Evolutionary conservation across 2,113 vertebrate species (phyloP).

Genomic region (Merops nubicus): DNA sequence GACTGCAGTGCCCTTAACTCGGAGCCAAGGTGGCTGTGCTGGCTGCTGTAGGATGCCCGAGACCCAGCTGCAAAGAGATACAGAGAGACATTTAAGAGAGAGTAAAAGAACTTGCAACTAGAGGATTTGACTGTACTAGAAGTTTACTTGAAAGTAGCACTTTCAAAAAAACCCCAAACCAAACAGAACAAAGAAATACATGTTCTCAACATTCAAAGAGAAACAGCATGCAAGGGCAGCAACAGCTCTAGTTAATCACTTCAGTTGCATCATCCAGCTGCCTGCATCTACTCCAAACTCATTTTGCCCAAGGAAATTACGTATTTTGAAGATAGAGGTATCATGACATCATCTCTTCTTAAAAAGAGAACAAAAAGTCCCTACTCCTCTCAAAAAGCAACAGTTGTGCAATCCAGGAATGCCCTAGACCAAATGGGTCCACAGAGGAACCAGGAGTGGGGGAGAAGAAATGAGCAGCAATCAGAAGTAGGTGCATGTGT

Average conservation of each 20-base stretch:
- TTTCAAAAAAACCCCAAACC: background rate
- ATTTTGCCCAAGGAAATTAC: background rate
- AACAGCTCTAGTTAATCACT: background rate
- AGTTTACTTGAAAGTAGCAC: background rate
- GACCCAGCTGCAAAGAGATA: constrained; percentile 82
- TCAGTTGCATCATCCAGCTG: constrained; percentile 14
- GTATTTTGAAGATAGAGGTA: background rate
- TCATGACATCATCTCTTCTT: background rate
- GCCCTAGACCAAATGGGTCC: background rate
- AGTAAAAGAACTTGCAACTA: background rate
- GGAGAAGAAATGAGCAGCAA: background rate
- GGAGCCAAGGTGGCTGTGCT: constrained; percentile 93
- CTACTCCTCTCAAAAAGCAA: accelerated
- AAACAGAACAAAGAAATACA: background rate
- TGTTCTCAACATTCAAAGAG: constrained; percentile 16
- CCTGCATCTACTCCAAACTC: background rate
- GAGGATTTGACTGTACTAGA: background rate
- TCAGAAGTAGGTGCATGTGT: background rate
- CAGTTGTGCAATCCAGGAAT: background rate
- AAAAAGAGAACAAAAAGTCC: background rate
- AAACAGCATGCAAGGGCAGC: background rate
- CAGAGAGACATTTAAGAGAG: background rate
- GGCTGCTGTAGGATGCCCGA: constrained; percentile 94
- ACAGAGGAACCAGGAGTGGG: background rate
- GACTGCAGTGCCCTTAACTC: constrained; percentile 95